Conservation (phyloP, 1,140 invertebrate species). For the Maconellicoccus hirsutus region DNA sequence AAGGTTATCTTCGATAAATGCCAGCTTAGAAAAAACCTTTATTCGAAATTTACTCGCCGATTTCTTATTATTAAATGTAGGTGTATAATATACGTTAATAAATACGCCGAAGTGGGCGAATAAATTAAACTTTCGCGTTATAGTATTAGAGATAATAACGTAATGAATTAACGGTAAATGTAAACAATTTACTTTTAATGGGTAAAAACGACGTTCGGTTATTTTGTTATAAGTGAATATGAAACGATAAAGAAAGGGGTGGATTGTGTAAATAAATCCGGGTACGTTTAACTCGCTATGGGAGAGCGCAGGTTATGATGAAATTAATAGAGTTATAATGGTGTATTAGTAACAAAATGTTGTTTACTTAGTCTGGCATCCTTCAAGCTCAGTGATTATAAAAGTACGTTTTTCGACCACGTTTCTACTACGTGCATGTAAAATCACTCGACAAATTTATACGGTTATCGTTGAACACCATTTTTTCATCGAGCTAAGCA, state of each 20-base stretch:
- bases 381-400: conserved; percentile 15
- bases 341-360: conserved; percentile 19
- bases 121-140: background rate
- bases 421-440: background rate
- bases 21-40: no score
- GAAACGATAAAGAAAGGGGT: background rate
- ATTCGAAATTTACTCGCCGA: no score
- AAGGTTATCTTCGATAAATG: no score
- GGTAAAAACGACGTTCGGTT: conserved; percentile 17
- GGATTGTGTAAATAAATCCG: conserved; percentile 17
- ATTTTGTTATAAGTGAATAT: conserved; percentile 13
- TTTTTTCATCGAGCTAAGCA: no score
- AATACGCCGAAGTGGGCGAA: background rate
- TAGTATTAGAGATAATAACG: conserved; percentile 13
- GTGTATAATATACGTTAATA: no score
- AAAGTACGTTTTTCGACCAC: background rate
- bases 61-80: no score
- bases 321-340: conserved; percentile 23
- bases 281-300: conserved; percentile 14
- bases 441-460: no score
- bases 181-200: conserved; percentile 22
- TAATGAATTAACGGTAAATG: conserved; percentile 20
- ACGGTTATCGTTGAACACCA: no score
- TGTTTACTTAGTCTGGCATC: conserved; percentile 17
- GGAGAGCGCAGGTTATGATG: conserved; percentile 15